Evolutionary conservation across 2,797 vertebrate species (phyloP).

Genomic region (Cygnus olor): DNA sequence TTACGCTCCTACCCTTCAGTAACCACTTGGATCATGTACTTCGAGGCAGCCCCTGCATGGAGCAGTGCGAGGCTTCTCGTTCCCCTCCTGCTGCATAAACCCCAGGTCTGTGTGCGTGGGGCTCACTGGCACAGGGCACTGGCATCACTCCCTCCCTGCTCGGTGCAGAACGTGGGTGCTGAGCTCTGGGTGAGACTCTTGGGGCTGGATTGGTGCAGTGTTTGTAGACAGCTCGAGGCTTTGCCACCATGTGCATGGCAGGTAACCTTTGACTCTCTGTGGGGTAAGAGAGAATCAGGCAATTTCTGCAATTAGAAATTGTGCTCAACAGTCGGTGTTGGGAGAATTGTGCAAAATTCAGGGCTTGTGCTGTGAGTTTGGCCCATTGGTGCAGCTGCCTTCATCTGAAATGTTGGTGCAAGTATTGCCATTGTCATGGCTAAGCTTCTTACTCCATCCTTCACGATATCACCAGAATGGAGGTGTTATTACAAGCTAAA

Average conservation of each 20-base stretch:
- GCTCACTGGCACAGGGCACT: rapidly evolving
- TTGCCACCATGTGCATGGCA: neutral
- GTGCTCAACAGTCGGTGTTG: rapidly evolving
- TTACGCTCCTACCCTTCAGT: neutral
- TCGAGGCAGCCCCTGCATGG: neutral
- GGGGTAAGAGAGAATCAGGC: neutral
- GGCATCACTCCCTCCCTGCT: neutral
- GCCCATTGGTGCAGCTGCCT: neutral
- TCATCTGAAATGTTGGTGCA: neutral
- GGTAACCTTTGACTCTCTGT: neutral
- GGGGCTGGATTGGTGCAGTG: neutral
- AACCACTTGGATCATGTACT: neutral
- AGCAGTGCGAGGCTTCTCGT: neutral
- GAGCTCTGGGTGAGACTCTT: neutral
- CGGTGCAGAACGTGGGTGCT: neutral
- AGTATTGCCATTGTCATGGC: neutral
- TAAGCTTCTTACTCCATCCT: neutral
- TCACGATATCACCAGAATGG: neutral
- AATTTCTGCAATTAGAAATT: neutral
- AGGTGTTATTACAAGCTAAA: neutral
- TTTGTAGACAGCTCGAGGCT: neutral
- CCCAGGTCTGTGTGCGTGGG: neutral
- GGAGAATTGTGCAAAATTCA: neutral
- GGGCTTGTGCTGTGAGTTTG: neutral
- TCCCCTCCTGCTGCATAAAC: neutral